Conservation (phyloP, 2,113 vertebrate genomes). For the Caranx ignobilis region DNA sequence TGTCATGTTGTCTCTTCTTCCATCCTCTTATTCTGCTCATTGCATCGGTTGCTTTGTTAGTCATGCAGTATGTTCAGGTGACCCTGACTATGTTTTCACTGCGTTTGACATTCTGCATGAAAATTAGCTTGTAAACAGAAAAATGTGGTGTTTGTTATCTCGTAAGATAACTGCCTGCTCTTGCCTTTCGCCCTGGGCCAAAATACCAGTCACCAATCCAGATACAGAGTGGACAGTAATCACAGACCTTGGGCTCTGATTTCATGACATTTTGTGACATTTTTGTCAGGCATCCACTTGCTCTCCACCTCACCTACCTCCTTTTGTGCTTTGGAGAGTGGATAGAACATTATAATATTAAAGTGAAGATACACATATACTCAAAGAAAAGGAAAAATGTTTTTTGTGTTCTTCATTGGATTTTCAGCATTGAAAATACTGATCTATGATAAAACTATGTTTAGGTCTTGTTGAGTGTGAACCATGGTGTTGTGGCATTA, state of each 20-base stretch:
- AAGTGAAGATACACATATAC: not conserved
- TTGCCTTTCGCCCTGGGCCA: constrained; percentile 49
- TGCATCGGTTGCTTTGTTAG: not conserved
- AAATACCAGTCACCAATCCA: constrained; percentile 67
- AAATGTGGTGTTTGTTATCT: constrained; percentile 44
- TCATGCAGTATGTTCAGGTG: not conserved
- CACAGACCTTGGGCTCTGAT: constrained; percentile 25
- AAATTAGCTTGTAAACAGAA: constrained; percentile 51
- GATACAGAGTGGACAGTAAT: constrained; percentile 40
- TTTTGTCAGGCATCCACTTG: constrained; percentile 12
- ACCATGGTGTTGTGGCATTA: too few relatives aligned
- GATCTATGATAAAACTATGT: not conserved
- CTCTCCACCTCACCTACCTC: not conserved
- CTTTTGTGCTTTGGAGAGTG: not conserved
- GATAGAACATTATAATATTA: not conserved
- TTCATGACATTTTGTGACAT: constrained; percentile 77
- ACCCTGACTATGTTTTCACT: constrained; percentile 25
- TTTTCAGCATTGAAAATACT: too few relatives aligned
- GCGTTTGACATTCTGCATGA: constrained; percentile 67
- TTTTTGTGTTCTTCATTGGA: not conserved
- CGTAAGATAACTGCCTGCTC: constrained; percentile 26
- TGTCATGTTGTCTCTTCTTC: not conserved
- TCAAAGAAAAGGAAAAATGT: not conserved
- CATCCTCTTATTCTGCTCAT: not conserved
- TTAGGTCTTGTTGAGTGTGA: too few relatives aligned